Base-by-base conservation (phyloP, 2,797 vertebrate genomes). In the Macrochelys suwanniensis region DNA sequence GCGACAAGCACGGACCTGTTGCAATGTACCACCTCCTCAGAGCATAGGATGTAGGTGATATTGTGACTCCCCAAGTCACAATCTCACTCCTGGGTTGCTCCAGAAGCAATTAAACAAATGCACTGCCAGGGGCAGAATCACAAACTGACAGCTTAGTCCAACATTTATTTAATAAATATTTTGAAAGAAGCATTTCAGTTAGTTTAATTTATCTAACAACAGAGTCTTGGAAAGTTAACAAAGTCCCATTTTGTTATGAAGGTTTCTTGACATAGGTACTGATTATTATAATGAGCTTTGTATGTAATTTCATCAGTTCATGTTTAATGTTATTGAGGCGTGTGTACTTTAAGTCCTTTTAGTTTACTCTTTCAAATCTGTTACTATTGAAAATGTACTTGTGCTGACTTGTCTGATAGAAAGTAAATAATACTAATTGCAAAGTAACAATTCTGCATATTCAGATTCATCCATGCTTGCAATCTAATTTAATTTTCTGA, bases 381-480 rank as follows among this genome's bases (percentile, higher is more conserved):
- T 80, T 84, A 82, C 87, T 88, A 91, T 88, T 92, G 89, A 94
- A 94, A 96, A 93, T 80, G 47, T 59, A 86, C 21, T 89, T 94
- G 59, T 68, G 42, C 23, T 16, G 59, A 79, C 42, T 82, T 95
- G 42, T 85, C 76, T 87, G 65, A 90, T 78, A 50, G 59, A 95
- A 86, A 94, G 77, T 94, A 84, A 95, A 88, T 68, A 68, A 57
- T 81, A 92, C 88, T 93, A 92, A 56, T 94, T 93, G 85, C 33
- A 82, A 68, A 86, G 71, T 80, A 91, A 91, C 50, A 89, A 53
- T 85, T 95, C 80, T 85, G 25, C 0, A 3, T 94, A 87, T 90
- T 94, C 61, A 89, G 47, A 96, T 28, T 42, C 15, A 42, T 49
- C 82, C 84, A 84, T 85, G 50, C 81, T 88, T 89, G 51, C 77